Conservation (phyloP, 2,888 invertebrate genomes). For the Physocephala rufipes region DNA sequence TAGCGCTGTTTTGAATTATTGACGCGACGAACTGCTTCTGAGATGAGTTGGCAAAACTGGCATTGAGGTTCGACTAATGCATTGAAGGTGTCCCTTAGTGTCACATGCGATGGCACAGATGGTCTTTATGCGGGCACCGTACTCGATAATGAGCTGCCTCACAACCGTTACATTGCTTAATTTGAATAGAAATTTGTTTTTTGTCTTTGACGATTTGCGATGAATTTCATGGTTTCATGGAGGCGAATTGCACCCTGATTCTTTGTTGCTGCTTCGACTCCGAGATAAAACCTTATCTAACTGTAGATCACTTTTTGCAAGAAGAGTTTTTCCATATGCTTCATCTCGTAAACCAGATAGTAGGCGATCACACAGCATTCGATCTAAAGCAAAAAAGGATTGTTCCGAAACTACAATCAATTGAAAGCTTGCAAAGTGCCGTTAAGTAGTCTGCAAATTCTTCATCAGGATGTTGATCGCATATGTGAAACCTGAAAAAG, state of each 20-base stretch:
- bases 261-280: constrained; percentile 36
- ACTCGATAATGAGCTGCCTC: too few species aligned
- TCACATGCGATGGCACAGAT: too few species aligned
- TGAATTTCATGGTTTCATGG: constrained; percentile 21
- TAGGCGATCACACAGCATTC: constrained; percentile 41
- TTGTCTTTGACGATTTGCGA: constrained; percentile 1
- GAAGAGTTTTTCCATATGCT: constrained; percentile 33
- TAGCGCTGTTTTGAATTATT: not conserved
- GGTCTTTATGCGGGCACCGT: too few species aligned
- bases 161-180: constrained; percentile 35
- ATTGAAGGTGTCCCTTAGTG: too few species aligned
- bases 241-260: constrained; percentile 30
- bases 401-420: constrained; percentile 39
- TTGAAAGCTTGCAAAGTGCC: too few species aligned
- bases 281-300: constrained; percentile 33
- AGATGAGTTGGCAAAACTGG: constrained; percentile 15
- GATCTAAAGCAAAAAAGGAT: constrained; percentile 38
- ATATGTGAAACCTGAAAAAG: constrained; percentile 39
- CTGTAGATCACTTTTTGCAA: constrained; percentile 32
- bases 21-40: not conserved
- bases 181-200: not conserved
- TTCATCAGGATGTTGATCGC: constrained; percentile 43
- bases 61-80: constrained; percentile 25
- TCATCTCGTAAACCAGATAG: constrained; percentile 43
- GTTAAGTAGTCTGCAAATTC: too few species aligned